phyloP scores from a whole-genome alignment of 1,140 invertebrate genomes.

The Acromyrmex echinatior region DNA sequence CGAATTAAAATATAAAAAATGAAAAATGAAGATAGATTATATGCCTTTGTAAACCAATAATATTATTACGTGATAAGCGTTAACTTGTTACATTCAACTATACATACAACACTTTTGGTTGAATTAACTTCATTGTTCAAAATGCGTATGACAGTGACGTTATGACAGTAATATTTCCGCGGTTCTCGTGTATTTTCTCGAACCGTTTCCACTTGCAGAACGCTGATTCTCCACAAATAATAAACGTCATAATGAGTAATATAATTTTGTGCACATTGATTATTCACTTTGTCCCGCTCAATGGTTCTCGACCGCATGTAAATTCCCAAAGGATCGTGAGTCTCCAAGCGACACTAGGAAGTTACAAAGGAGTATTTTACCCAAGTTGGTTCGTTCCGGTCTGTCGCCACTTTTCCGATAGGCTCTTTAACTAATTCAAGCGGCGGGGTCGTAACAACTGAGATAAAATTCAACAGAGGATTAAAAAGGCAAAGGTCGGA shows the following conservation, averaged over 20 bases:
- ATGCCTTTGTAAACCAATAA: background rate
- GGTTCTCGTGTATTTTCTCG: background rate
- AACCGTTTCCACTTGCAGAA: background rate
- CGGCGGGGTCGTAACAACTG: slow-evolving; percentile 9
- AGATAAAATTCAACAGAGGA: slow-evolving; percentile 70
- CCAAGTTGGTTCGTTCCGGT: slow-evolving; percentile 77
- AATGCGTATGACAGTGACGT: slow-evolving; percentile 21
- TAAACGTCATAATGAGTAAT: slow-evolving; percentile 57
- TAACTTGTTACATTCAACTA: slow-evolving; percentile 18
- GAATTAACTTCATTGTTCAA: slow-evolving; percentile 52
- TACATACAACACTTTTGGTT: slow-evolving; percentile 29
- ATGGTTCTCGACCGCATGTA: slow-evolving; percentile 71
- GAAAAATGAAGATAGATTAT: slow-evolving; percentile 24
- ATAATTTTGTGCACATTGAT: slow-evolving; percentile 71
- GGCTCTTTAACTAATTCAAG: slow-evolving; percentile 80
- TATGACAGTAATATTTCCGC: slow-evolving; percentile 27
- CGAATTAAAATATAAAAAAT: slow-evolving; percentile 29
- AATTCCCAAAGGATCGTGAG: slow-evolving; percentile 67
- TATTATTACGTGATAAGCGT: slow-evolving; percentile 42
- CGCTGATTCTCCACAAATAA: slow-evolving; percentile 38
- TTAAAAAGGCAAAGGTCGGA: slow-evolving; percentile 67
- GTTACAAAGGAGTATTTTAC: slow-evolving; percentile 75
- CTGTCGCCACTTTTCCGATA: slow-evolving; percentile 79
- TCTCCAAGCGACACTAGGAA: slow-evolving; percentile 46
- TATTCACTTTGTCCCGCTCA: slow-evolving; percentile 71